Evolutionary conservation across 1,140 invertebrate genomes (phyloP).

Genomic region (Drosophila auraria): DNA sequence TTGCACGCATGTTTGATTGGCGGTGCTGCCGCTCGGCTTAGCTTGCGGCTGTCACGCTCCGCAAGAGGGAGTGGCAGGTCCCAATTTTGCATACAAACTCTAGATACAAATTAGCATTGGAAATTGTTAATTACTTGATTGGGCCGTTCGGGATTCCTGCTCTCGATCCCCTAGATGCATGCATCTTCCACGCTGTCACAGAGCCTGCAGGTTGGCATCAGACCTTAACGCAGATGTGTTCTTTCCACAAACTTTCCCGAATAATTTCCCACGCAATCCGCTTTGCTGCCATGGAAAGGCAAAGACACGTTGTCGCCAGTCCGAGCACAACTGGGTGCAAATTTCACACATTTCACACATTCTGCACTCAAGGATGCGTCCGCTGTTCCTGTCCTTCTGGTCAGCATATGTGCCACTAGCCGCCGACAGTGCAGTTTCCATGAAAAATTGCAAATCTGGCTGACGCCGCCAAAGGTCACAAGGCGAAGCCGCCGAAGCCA

Average conservation of each 20-base stretch:
- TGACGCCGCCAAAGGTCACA: slow-evolving; percentile 68
- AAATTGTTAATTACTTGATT: slow-evolving; percentile 50
- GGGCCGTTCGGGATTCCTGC: neutral
- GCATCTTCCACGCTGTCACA: neutral
- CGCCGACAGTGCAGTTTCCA: slow-evolving; percentile 66
- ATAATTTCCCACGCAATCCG: slow-evolving; percentile 53
- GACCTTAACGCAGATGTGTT: slow-evolving; percentile 24
- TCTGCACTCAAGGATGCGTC: slow-evolving; percentile 39
- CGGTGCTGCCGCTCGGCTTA: slow-evolving; percentile 22
- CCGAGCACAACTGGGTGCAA: slow-evolving; percentile 21
- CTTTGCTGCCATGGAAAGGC: slow-evolving; percentile 3
- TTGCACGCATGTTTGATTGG: slow-evolving; percentile 63
- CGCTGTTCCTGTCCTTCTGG: slow-evolving; percentile 58
- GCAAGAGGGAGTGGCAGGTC: slow-evolving; percentile 21
- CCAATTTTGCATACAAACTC: slow-evolving; percentile 21
- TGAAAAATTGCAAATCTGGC: slow-evolving; percentile 77
- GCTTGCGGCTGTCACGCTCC: slow-evolving; percentile 73
- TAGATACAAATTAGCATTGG: slow-evolving; percentile 23
- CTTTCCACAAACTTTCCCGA: slow-evolving; percentile 39
- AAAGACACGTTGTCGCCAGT: slow-evolving; percentile 51
- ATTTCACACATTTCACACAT: slow-evolving; percentile 73
- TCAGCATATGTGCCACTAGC: slow-evolving; percentile 68
- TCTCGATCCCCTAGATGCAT: neutral
- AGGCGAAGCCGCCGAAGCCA: slow-evolving; percentile 1
- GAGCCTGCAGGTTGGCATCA: neutral